Evolutionary conservation across 2,888 invertebrate genomes (phyloP).

Genomic region (Dicranocentrus wangi): DNA sequence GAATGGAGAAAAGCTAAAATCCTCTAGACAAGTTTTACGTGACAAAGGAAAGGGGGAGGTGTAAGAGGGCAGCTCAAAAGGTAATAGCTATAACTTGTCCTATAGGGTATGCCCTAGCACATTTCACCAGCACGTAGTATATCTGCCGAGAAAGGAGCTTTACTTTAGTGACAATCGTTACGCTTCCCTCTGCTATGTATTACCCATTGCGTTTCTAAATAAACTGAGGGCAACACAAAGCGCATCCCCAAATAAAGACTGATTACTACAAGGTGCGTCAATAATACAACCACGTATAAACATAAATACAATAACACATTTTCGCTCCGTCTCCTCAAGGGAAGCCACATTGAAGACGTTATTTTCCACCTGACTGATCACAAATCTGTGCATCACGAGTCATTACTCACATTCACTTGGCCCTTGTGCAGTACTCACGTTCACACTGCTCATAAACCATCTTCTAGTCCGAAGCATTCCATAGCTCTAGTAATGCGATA

Average conservation of each 20-base stretch:
- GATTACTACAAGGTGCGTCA: conserved; percentile 24
- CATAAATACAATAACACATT: conserved; percentile 12
- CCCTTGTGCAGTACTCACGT: conserved; percentile 57
- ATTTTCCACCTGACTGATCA: conserved; percentile 64
- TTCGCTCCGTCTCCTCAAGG: neutral
- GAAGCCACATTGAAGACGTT: conserved; percentile 58
- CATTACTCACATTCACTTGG: conserved; percentile 62
- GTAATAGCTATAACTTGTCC: conserved; percentile 7
- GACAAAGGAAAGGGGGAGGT: conserved; percentile 35
- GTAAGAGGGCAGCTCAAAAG: conserved; percentile 4
- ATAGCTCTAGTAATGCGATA: conserved; percentile 4
- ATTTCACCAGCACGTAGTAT: no score
- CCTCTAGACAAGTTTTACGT: conserved; percentile 45
- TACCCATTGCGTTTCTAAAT: conserved; percentile 24
- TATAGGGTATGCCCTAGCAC: no score
- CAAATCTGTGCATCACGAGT: conserved; percentile 62
- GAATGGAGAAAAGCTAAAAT: conserved; percentile 40
- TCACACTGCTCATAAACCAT: conserved; percentile 61
- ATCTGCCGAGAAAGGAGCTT: conserved; percentile 20
- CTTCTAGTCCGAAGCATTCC: conserved; percentile 23
- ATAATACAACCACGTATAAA: conserved; percentile 17
- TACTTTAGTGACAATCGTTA: conserved; percentile 18
- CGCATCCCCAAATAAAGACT: conserved; percentile 42
- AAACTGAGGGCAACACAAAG: conserved; percentile 27
- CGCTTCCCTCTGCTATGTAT: conserved; percentile 17